These are phyloP conservation scores for Turritopsis dohrnii DNA, from an alignment of 30 jellyfish, hydroid and myxozoan genomes.

Conservation along the genomic window DNA sequence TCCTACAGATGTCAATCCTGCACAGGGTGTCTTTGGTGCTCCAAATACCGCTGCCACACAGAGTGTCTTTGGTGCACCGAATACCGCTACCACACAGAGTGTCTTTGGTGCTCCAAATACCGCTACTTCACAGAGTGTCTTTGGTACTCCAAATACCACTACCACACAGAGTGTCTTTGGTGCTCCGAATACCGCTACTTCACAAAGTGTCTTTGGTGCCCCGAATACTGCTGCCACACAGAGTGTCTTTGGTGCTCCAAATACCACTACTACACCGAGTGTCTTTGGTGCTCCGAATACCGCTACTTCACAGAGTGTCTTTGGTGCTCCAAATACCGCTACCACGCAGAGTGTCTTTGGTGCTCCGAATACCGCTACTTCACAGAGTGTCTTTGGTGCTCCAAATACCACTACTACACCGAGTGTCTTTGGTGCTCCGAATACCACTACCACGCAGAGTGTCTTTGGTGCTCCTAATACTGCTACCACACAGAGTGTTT, in stretches of 20 bases:
- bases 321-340: conserved; percentile 16
- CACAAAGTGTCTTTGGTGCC: too few relatives aligned
- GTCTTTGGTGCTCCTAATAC: not conserved
- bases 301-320: conserved; percentile 9
- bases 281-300: not conserved
- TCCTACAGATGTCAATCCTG: not conserved
- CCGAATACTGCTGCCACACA: not conserved
- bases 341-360: not conserved
- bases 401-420: not conserved
- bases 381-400: not conserved
- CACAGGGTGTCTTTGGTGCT: not conserved
- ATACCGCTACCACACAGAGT: conserved; percentile 17
- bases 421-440: not conserved
- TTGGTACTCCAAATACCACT: too few relatives aligned
- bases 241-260: not conserved
- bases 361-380: not conserved
- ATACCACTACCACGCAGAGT: not conserved
- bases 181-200: not conserved
- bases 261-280: not conserved
- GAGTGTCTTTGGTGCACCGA: not conserved
- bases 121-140: too few relatives aligned
- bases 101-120: too few relatives aligned
- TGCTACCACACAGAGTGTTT: conserved; percentile 5
- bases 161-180: not conserved
- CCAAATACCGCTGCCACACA: not conserved